Conservation (phyloP, 2,797 vertebrate genomes). For the Chloroceryle inda region DNA sequence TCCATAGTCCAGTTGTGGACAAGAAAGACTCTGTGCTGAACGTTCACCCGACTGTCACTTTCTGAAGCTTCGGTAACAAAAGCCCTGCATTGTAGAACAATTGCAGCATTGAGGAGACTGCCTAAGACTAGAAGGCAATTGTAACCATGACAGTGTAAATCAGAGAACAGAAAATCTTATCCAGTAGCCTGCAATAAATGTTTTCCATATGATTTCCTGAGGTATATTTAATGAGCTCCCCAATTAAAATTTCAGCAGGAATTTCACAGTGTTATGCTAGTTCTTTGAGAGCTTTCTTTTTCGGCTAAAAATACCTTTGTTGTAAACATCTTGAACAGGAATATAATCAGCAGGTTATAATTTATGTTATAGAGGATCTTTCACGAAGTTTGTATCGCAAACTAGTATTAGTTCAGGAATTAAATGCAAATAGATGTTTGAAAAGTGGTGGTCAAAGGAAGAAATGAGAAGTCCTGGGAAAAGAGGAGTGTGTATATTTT, state of each 20-base stretch:
- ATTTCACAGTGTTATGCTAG: neutral
- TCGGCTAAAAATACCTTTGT: neutral
- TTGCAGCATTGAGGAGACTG: neutral
- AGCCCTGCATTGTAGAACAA: neutral
- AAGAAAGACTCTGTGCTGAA: neutral
- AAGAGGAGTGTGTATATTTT: neutral
- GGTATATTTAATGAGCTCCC: constrained; percentile 22
- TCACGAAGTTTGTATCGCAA: neutral
- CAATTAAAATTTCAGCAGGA: neutral
- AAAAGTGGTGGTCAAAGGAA: neutral
- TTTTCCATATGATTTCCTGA: neutral
- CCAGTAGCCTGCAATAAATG: neutral
- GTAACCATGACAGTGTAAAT: neutral
- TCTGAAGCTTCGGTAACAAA: neutral
- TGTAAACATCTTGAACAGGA: neutral
- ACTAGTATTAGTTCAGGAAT: neutral
- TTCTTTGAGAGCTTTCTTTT: constrained; percentile 10
- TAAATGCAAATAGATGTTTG: neutral
- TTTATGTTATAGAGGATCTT: neutral
- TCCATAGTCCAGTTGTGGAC: neutral
- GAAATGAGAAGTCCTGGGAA: neutral
- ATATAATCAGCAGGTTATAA: neutral
- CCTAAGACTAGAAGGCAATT: neutral
- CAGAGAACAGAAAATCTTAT: neutral
- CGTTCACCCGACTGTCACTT: neutral